These are phyloP conservation scores for Auanema freiburgensis DNA, from an alignment of 2,888 invertebrate genomes.

Conservation along the genomic window DNA sequence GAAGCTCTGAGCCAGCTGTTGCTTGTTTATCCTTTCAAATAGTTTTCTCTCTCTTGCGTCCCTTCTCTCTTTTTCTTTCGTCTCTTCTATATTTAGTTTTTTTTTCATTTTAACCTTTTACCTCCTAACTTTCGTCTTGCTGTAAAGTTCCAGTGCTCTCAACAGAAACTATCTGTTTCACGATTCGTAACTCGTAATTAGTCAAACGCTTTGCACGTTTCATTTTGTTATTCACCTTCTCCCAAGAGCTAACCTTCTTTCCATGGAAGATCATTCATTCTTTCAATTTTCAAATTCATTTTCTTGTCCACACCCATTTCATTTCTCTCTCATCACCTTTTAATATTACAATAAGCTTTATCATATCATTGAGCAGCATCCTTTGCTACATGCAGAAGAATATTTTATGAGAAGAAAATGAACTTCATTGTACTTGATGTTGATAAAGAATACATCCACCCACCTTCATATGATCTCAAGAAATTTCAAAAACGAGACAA, in stretches of 20 bases:
- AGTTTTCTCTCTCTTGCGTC: slow-evolving; percentile 1
- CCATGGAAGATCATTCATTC: neutral
- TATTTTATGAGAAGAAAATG: too few species aligned
- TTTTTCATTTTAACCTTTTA: neutral
- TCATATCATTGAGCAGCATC: too few species aligned
- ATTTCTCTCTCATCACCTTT: neutral
- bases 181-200: too few species aligned
- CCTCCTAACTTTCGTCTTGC: neutral
- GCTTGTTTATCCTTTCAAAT: neutral
- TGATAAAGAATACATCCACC: too few species aligned
- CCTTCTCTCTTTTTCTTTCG: neutral
- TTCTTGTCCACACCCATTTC: neutral
- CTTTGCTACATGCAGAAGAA: too few species aligned
- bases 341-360: too few species aligned
- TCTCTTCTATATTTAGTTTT: neutral
- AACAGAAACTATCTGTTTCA: neutral
- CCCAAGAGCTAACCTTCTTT: neutral
- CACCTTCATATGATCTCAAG: too few species aligned
- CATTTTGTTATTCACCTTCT: neutral
- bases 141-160: neutral
- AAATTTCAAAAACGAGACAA: neutral
- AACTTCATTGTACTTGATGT: too few species aligned
- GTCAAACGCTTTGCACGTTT: neutral
- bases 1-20: neutral
- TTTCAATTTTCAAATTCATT: neutral